A percentile compares a stretch with the other conserved stretches of the same genome.
Conservation (phyloP, 2,797 vertebrate species). For the Hydrocynus forskahlii region DNA sequence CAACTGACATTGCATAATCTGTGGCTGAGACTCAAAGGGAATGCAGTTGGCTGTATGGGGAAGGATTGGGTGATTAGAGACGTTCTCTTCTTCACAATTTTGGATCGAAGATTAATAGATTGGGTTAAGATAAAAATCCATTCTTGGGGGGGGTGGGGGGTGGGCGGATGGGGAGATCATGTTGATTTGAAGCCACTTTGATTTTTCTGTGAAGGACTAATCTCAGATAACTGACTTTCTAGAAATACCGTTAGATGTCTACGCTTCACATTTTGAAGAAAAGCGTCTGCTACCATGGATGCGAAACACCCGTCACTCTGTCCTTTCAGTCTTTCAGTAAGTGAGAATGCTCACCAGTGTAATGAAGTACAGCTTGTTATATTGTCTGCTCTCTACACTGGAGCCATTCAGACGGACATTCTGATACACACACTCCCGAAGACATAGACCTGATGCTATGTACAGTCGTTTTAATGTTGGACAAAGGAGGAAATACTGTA, state of each 20-base stretch:
- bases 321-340: neutral
- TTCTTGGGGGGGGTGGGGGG: too few species aligned
- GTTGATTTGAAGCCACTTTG: constrained; percentile 6
- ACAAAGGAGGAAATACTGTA: neutral
- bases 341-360: neutral
- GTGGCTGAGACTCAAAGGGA: neutral
- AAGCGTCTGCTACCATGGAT: neutral
- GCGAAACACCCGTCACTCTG: neutral
- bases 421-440: neutral
- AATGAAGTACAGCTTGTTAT: neutral
- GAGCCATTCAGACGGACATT: neutral
- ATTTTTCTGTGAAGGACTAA: constrained; percentile 7
- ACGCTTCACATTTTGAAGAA: neutral
- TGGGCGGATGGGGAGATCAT: neutral
- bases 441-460: neutral
- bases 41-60: neutral
- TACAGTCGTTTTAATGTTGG: neutral
- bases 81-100: neutral
- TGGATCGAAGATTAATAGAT: constrained; percentile 6
- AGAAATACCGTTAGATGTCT: neutral
- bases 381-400: neutral
- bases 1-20: neutral
- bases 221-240: constrained; percentile 7
- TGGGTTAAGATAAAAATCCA: neutral
- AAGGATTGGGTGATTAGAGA: neutral